Percentiles rank a stretch among this genome's conserved stretches.
phyloP scores from a whole-genome alignment of 2,113 vertebrate genomes.

The Atrichornis clamosus region DNA sequence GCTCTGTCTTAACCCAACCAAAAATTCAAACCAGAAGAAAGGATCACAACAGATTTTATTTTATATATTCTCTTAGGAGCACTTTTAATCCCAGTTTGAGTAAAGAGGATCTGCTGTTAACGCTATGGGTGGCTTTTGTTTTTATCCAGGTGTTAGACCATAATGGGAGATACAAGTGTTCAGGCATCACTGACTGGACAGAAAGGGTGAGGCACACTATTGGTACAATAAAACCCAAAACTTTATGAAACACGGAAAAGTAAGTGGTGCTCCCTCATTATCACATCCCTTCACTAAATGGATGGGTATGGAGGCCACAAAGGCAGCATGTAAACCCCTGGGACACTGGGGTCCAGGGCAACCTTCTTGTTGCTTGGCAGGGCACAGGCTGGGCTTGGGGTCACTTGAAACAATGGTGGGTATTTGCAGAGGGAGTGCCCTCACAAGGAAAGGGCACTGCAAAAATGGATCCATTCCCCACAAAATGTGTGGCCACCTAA shows the following conservation, averaged over 20 bases:
- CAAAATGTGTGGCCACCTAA: not conserved
- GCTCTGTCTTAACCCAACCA: not conserved
- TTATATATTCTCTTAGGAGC: not conserved
- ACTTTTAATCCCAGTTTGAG: not conserved
- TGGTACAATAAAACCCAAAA: not conserved
- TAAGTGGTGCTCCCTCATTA: not conserved
- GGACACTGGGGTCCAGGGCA: not conserved
- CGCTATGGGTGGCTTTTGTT: not conserved
- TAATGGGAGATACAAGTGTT: not conserved
- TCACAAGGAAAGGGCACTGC: not conserved
- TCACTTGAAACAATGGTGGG: not conserved
- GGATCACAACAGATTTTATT: not conserved
- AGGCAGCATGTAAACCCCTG: not conserved
- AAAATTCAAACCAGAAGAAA: not conserved
- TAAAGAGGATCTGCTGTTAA: not conserved
- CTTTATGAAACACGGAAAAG: not conserved
- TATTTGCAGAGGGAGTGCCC: not conserved
- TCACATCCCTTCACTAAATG: not conserved
- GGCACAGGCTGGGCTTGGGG: not conserved
- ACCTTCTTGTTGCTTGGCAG: rapidly evolving
- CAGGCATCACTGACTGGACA: not conserved
- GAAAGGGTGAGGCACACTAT: not conserved
- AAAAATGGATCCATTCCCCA: not conserved
- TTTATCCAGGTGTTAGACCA: not conserved
- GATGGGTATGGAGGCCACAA: not conserved